These are phyloP conservation scores for Acridotheres tristis DNA, from an alignment of 2,797 vertebrate species.

Conservation along the genomic window DNA sequence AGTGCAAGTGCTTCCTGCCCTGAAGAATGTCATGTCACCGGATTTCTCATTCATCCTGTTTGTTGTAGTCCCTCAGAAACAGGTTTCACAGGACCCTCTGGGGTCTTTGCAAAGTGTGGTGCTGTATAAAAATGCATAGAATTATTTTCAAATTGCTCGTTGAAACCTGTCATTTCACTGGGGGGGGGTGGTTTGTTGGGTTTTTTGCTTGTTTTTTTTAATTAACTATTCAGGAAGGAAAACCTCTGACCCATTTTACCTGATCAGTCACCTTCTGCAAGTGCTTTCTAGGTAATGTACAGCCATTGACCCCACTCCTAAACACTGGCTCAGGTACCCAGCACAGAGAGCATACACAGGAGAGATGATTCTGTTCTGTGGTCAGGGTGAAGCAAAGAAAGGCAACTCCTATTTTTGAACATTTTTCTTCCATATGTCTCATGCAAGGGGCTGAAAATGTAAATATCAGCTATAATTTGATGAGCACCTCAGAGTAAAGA, in stretches of 20 bases:
- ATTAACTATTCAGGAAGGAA: background rate
- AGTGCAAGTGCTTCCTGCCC: background rate
- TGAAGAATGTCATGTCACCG: background rate
- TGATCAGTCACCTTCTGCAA: background rate
- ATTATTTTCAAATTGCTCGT: background rate
- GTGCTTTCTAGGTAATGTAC: background rate
- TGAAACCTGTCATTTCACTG: background rate
- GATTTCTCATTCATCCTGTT: background rate
- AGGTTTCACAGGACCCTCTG: background rate
- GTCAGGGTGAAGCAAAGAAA: background rate
- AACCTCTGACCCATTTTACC: background rate
- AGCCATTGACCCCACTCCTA: accelerated
- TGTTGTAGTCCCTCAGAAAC: background rate
- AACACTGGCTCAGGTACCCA: background rate
- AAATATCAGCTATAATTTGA: background rate
- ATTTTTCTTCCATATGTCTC: background rate
- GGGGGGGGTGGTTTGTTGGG: accelerated
- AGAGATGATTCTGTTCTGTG: background rate
- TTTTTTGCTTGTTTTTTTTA: background rate
- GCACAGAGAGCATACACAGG: accelerated
- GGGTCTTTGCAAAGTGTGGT: background rate
- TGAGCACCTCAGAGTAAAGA: background rate
- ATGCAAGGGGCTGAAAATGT: background rate
- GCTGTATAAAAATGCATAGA: background rate
- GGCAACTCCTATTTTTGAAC: background rate